These are phyloP conservation scores for Parochlus steinenii DNA, from an alignment of 2,888 invertebrate genomes.

Conservation along the genomic window DNA sequence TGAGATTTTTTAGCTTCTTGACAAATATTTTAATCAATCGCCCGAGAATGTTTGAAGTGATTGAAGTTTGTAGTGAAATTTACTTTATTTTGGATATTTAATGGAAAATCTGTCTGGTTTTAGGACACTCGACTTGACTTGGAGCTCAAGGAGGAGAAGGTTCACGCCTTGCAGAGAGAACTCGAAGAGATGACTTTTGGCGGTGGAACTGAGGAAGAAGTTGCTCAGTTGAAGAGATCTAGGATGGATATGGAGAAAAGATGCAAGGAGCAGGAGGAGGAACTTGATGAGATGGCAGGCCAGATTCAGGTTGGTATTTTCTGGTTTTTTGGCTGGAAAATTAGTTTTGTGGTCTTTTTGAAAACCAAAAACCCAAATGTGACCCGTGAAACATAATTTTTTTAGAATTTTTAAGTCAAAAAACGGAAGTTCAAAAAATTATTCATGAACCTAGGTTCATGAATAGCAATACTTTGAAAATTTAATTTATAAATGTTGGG, in stretches of 20 bases:
- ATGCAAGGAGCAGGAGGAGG: slow-evolving; percentile 79
- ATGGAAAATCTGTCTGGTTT: slow-evolving; percentile 15
- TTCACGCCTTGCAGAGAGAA: slow-evolving; percentile 61
- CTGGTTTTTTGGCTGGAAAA: neutral
- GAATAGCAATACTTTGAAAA: no score
- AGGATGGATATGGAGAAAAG: slow-evolving; percentile 79
- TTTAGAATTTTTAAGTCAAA: no score
- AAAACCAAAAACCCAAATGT: neutral
- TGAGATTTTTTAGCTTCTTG: no score
- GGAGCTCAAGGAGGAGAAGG: slow-evolving; percentile 76
- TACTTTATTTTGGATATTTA: no score
- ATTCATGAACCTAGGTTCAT: no score
- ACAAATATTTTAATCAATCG: no score
- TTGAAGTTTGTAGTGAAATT: no score
- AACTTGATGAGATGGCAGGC: slow-evolving; percentile 87
- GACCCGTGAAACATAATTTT: no score
- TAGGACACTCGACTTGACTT: slow-evolving; percentile 76
- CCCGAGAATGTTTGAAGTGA: no score
- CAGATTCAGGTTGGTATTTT: slow-evolving; percentile 44
- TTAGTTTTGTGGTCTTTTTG: slow-evolving; percentile 1
- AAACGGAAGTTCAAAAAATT: no score
- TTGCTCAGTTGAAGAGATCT: slow-evolving; percentile 61
- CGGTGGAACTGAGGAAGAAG: slow-evolving; percentile 71
- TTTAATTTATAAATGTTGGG: no score
- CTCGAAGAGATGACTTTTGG: slow-evolving; percentile 69